Evolutionary conservation across 2,113 vertebrate genomes (phyloP), one percentile per base, ranked within the genome.

Genomic region (Dissostichus mawsoni): DNA sequence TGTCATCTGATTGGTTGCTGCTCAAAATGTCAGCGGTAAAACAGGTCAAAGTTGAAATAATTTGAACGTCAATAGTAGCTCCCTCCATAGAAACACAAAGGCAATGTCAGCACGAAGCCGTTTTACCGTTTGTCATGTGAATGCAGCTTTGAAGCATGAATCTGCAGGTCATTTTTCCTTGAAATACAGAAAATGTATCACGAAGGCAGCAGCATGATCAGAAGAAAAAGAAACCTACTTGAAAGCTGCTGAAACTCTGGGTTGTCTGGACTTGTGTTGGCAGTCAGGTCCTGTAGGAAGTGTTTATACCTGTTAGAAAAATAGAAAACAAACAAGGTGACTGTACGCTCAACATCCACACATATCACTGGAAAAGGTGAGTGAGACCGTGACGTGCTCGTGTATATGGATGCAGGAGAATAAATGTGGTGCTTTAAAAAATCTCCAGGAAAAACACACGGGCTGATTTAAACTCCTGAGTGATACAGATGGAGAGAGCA

Each of bases 181-280:
- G 77, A 78, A 56, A 78, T 73, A 76, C 52, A 67, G 66, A 50
- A 69, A 75, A 57, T 55, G 48, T 20, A 76, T 78, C 74, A 69
- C 47, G 33, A 62, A 76, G n/a, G 18, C 36, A 36, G 76, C 53
- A 55, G 52, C 20, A 29, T 41, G 2, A 81, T 55, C 2, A n/a
- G 56, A 41, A 41, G 8, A 41, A 17, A 14, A 13, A 79, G 55
- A 80, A 48, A 88, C 96, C 87, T 96, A 98, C 98, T 94, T 93
- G 95, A 94, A 83, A 98, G 95, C 87, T 96, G 94, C 11, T 94
- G 92, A 87, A 96, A 93, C 90, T 94, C 94, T 9, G 93, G 86
- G 85, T 91, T 4, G 69, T 93, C 94, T 66, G 84, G 94, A 82
- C 82, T 93, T 23, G 92, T 93, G 81, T 95, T 95, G 82, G 96